Evolutionary conservation across 2,888 invertebrate species (phyloP).

Genomic region (Smittia aterrima): DNA sequence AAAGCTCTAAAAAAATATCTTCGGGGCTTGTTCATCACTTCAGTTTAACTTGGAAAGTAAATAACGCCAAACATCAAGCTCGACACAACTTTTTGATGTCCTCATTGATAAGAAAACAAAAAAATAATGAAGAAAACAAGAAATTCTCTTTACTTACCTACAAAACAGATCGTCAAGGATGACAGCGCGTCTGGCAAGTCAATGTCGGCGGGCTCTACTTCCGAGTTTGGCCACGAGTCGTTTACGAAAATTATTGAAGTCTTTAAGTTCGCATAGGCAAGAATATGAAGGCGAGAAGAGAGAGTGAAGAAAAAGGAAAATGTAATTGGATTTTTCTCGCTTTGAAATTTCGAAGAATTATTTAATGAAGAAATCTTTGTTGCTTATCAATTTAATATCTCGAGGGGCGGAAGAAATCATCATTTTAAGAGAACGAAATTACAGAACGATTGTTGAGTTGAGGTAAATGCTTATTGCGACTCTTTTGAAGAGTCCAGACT

Average conservation of each 20-base stretch:
- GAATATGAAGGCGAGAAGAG: not conserved
- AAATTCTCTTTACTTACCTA: slow-evolving; percentile 18
- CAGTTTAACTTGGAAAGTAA: too few relatives aligned
- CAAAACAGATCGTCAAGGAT: slow-evolving; percentile 31
- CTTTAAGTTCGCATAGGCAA: not conserved
- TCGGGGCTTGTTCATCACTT: too few relatives aligned
- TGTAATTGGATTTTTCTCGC: slow-evolving; percentile 9
- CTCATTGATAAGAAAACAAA: too few relatives aligned
- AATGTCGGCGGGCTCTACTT: slow-evolving; percentile 31
- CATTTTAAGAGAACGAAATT: slow-evolving; percentile 6
- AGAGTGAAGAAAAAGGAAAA: not conserved
- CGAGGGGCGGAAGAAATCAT: not conserved
- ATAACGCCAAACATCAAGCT: too few relatives aligned
- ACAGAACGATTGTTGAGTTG: not conserved
- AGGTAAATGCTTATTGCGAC: not conserved
- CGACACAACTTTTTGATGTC: too few relatives aligned
- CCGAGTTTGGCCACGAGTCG: slow-evolving; percentile 40
- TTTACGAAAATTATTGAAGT: slow-evolving; percentile 23
- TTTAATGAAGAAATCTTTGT: not conserved
- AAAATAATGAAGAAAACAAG: not conserved
- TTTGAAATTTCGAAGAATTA: not conserved
- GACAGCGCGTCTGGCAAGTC: slow-evolving; percentile 29
- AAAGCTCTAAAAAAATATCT: too few relatives aligned
- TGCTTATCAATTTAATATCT: not conserved
- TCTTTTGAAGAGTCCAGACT: not conserved